Conservation (phyloP, 2,113 vertebrate species). For the Prochilodus magdalenae region DNA sequence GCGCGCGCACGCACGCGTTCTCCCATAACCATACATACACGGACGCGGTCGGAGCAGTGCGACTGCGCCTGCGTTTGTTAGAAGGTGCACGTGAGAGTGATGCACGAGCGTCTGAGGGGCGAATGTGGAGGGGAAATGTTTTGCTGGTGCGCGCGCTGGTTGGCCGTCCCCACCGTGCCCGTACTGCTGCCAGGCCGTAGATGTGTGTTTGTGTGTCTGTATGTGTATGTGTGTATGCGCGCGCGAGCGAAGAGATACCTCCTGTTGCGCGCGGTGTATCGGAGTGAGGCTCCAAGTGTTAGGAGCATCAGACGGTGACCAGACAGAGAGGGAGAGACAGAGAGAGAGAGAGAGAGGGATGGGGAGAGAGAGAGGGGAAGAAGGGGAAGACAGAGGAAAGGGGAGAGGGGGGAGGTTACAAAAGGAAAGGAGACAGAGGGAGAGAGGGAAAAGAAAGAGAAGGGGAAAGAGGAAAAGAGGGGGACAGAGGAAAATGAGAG, state of each 20-base stretch:
- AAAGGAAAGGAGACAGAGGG: no score
- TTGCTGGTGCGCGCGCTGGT: background rate
- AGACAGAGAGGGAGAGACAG: no score
- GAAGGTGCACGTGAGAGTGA: background rate
- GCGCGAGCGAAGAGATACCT: background rate
- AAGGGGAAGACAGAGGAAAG: background rate
- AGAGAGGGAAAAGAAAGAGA: background rate
- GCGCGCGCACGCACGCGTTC: constrained; percentile 23
- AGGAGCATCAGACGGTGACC: constrained; percentile 16
- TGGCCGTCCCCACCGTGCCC: background rate
- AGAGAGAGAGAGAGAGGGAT: background rate
- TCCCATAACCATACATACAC: constrained; percentile 19
- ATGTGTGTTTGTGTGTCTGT: no score
- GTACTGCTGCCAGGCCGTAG: background rate
- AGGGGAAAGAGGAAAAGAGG: no score
- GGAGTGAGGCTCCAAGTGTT: background rate
- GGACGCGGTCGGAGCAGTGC: constrained; percentile 9
- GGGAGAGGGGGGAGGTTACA: background rate
- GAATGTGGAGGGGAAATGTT: background rate
- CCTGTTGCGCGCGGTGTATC: constrained; percentile 37
- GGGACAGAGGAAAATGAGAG: no score
- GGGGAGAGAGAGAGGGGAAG: background rate
- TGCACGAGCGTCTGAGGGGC: background rate
- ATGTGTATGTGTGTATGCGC: constrained; percentile 22
- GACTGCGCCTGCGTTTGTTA: constrained; percentile 33